Evolutionary conservation across 1,140 invertebrate species (phyloP).

Genomic region (Halotydeus destructor): DNA sequence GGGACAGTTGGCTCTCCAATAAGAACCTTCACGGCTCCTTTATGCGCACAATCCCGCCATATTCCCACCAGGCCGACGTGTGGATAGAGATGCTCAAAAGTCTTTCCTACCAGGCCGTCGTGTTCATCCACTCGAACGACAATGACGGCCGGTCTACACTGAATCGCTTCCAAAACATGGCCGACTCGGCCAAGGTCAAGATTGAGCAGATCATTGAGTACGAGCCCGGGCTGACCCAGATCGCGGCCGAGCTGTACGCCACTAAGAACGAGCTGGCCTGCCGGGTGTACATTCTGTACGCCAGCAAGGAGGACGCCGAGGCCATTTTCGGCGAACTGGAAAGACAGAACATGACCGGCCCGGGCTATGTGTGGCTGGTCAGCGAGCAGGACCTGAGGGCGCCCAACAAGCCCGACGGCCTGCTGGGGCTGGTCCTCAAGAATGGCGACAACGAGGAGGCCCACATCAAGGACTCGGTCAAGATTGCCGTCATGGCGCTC

Average conservation of each 20-base stretch:
- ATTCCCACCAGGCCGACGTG: conserved; percentile 44
- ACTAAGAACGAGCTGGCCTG: conserved; percentile 55
- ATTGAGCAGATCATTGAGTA: conserved; percentile 78
- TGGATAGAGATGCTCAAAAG: conserved; percentile 64
- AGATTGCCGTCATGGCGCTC: conserved; percentile 65
- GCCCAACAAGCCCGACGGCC: conserved; percentile 54
- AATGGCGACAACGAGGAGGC: conserved; percentile 69
- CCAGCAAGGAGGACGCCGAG: conserved; percentile 44
- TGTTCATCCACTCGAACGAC: conserved; percentile 88
- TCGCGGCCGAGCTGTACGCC: conserved; percentile 50
- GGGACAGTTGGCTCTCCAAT: conserved; percentile 91
- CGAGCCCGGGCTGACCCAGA: conserved; percentile 56
- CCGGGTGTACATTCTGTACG: conserved; percentile 76
- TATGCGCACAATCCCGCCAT: conserved; percentile 83
- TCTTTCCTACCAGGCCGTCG: conserved; percentile 83
- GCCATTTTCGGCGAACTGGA: conserved; percentile 73
- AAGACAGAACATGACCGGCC: conserved; percentile 61
- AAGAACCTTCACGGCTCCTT: conserved; percentile 73
- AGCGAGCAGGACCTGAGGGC: conserved; percentile 67
- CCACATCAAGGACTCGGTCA: conserved; percentile 55
- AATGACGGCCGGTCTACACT: conserved; percentile 79
- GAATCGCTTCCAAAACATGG: conserved; percentile 55
- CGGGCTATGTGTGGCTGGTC: conserved; percentile 85
- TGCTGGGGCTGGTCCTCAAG: conserved; percentile 61
- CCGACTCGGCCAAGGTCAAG: conserved; percentile 41